Evolutionary conservation across 64 coral and sea anemone genomes (phyloP).

Genomic region (Dendrophyllia cribrosa): DNA sequence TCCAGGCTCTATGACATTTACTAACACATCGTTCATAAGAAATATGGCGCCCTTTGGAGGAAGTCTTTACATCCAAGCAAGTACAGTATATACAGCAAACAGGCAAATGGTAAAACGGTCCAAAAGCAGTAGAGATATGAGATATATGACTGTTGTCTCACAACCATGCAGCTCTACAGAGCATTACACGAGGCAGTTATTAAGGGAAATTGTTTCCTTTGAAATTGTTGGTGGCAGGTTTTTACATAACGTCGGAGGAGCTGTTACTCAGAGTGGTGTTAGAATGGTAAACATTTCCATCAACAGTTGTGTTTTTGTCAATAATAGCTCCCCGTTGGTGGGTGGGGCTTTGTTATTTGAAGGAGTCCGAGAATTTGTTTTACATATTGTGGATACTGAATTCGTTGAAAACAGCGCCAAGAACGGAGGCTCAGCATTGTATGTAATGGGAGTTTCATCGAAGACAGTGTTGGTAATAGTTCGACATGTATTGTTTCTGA

Average conservation of each 20-base stretch:
- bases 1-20: background rate
- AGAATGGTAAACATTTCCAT: background rate
- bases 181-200: too few relatives aligned
- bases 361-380: background rate
- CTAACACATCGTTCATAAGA: background rate
- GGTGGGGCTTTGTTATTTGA: conserved; percentile 5
- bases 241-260: background rate
- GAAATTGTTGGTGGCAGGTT: background rate
- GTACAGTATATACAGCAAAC: background rate
- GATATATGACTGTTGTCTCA: background rate
- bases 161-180: background rate
- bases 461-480: background rate
- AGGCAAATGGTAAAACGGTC: too few relatives aligned
- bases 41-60: background rate
- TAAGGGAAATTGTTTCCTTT: background rate
- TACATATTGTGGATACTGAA: background rate
- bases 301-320: background rate
- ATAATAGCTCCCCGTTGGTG: background rate
- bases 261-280: background rate
- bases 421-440: conserved; percentile 3
- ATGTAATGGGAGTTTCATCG: background rate
- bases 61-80: background rate
- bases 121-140: background rate
- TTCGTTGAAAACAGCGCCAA: background rate
- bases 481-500: background rate